phyloP scores from a whole-genome alignment of 1,140 invertebrate genomes.

The Rhopalosiphum padi region DNA sequence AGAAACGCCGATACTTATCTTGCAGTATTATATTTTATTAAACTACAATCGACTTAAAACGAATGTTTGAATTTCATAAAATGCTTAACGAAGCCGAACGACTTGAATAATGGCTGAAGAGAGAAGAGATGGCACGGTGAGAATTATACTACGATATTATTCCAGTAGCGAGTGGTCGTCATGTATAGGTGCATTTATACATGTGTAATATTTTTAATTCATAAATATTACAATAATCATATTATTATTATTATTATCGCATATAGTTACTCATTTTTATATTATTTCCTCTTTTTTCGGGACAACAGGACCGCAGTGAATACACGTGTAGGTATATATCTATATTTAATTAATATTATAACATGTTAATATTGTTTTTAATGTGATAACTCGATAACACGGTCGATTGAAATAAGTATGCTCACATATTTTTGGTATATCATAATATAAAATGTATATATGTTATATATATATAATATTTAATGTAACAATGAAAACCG shows the following conservation, averaged over 20 bases:
- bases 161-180: not conserved
- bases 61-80: not conserved
- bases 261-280: not conserved
- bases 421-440: not conserved
- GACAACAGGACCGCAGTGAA: not conserved
- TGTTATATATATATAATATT: not conserved
- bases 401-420: too few relatives aligned
- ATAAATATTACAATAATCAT: conserved; percentile 2
- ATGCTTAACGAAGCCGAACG: not conserved
- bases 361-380: not conserved
- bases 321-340: not conserved
- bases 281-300: not conserved
- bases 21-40: not conserved
- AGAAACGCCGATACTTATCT: not conserved
- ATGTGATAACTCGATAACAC: not conserved
- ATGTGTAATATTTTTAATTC: not conserved
- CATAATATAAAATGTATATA: too few relatives aligned
- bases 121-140: not conserved
- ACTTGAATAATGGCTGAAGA: not conserved
- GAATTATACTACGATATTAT: not conserved
- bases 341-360: not conserved
- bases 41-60: not conserved
- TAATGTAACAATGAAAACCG: not conserved
- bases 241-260: not conserved
- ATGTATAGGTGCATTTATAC: not conserved